These are phyloP conservation scores for Sebastes hopkinsi DNA, from an alignment of 2,797 vertebrate genomes.

Conservation along the genomic window DNA sequence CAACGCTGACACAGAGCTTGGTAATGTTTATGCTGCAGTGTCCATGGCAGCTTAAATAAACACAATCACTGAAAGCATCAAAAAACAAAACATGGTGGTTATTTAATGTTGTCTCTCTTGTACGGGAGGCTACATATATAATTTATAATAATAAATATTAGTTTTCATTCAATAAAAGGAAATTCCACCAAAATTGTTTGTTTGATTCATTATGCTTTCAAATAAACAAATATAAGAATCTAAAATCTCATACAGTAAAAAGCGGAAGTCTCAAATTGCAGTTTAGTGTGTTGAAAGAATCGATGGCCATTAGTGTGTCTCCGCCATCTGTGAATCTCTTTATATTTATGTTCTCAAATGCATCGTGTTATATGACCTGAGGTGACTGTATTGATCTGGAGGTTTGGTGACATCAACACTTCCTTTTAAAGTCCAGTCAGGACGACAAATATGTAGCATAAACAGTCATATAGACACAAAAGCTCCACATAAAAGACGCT, in stretches of 20 bases:
- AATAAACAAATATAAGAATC: neutral
- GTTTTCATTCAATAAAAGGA: neutral
- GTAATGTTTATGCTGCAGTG: neutral
- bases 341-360: conserved; percentile 9
- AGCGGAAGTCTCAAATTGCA: conserved; percentile 22
- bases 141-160: neutral
- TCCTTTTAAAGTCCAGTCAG: neutral
- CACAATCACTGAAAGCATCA: neutral
- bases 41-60: neutral
- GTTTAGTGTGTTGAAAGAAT: conserved; percentile 15
- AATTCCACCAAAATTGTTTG: neutral
- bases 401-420: neutral
- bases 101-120: no score
- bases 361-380: neutral
- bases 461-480: neutral
- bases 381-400: conserved; percentile 5
- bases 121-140: neutral
- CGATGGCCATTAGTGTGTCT: conserved; percentile 28
- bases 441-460: neutral
- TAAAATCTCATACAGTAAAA: neutral
- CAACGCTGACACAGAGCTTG: neutral
- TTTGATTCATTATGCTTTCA: neutral
- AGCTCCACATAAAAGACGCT: neutral
- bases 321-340: conserved; percentile 12
- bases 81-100: neutral